Conservation (phyloP, 2,888 invertebrate species). For the Oscheius myriophilus region DNA sequence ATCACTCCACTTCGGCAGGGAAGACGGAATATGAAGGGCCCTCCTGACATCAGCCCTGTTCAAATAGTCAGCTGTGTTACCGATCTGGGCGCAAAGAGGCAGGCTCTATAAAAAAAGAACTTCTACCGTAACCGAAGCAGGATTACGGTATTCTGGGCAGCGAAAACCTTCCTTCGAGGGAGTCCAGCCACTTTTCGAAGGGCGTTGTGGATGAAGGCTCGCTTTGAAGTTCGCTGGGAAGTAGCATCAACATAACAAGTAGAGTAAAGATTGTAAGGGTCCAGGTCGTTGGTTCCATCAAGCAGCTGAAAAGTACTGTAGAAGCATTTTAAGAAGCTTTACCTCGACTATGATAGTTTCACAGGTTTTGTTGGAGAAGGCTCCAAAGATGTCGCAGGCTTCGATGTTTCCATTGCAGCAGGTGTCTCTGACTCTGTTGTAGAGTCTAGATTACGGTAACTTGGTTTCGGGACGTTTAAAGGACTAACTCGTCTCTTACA, state of each 20-base stretch:
- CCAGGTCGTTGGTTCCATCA: conserved; percentile 48
- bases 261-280: conserved; percentile 55
- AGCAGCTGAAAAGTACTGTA: conserved; percentile 31
- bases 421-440: conserved; percentile 35
- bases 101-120: not conserved
- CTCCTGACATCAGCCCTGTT: conserved; percentile 52
- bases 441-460: conserved; percentile 36
- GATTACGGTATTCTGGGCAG: not conserved
- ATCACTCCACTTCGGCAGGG: conserved; percentile 48
- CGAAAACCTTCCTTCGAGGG: conserved; percentile 26
- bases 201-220: conserved; percentile 30
- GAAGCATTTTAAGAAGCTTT: not conserved
- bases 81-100: conserved; percentile 54
- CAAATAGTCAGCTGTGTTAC: conserved; percentile 48
- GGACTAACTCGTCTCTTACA: conserved; percentile 47
- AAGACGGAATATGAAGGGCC: conserved; percentile 53
- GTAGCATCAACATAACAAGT: conserved; percentile 40
- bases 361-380: conserved; percentile 38
- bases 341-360: conserved; percentile 37
- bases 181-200: conserved; percentile 38
- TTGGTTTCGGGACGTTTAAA: not conserved
- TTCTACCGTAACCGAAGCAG: not conserved
- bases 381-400: conserved; percentile 46
- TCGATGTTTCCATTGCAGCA: conserved; percentile 55
- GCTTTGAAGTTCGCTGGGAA: not conserved